Evolutionary conservation across 1,140 invertebrate genomes (phyloP).

Genomic region (Pseudomyrmex flavicornis): DNA sequence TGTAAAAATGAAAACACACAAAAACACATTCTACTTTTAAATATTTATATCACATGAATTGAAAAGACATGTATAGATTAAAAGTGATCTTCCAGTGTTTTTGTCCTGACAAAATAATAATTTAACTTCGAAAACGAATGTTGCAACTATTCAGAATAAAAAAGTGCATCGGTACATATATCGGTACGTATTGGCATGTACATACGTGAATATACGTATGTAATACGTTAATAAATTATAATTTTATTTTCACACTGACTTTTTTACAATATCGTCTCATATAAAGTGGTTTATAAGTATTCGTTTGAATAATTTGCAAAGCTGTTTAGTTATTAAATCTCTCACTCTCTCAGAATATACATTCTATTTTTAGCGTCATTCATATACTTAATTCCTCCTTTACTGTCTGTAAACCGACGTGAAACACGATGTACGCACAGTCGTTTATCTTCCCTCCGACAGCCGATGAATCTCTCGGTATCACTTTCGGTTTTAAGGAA

Average conservation of each 20-base stretch:
- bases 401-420: background rate
- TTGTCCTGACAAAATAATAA: background rate
- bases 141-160: background rate
- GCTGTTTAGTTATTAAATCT: too few species aligned
- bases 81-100: background rate
- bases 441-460: slow-evolving; percentile 25
- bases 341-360: too few species aligned
- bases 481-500: slow-evolving; percentile 81
- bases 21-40: slow-evolving; percentile 23
- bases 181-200: background rate
- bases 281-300: too few species aligned
- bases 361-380: background rate
- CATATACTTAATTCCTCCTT: background rate
- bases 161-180: background rate
- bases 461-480: slow-evolving; percentile 36
- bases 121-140: background rate
- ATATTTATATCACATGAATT: slow-evolving; percentile 1
- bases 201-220: background rate
- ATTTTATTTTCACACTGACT: background rate
- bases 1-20: slow-evolving; percentile 16
- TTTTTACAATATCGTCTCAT: too few species aligned
- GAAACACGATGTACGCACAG: background rate
- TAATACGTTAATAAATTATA: background rate
- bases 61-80: background rate
- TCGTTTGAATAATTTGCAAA: too few species aligned